These are phyloP conservation scores for Bruchidius siliquastri DNA, from an alignment of 2,888 invertebrate genomes.

Conservation along the genomic window DNA sequence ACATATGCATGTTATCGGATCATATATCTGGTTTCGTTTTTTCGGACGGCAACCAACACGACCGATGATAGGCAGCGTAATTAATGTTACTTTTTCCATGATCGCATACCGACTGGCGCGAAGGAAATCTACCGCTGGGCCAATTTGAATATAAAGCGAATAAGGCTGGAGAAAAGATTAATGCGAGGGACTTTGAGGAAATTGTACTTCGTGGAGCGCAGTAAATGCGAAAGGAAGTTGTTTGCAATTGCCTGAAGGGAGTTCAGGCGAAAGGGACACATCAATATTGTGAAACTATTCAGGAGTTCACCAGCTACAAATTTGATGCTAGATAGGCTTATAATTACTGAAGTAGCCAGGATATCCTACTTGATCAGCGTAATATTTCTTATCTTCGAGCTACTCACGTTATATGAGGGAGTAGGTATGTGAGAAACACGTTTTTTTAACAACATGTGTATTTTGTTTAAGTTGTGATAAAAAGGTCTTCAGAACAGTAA, in stretches of 20 bases:
- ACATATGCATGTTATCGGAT: conserved; percentile 27
- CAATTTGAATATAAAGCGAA: not conserved
- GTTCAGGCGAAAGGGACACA: not conserved
- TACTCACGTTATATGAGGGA: too few relatives aligned
- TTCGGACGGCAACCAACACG: conserved; percentile 20
- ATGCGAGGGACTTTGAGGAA: not conserved
- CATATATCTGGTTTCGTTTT: conserved; percentile 26
- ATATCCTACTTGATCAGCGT: too few relatives aligned
- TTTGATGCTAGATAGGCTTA: too few relatives aligned
- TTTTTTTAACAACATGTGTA: too few relatives aligned
- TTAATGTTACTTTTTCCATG: conserved; percentile 11
- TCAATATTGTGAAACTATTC: too few relatives aligned
- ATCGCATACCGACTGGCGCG: not conserved
- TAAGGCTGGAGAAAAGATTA: not conserved
- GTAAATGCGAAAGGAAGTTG: not conserved
- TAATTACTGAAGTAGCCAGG: too few relatives aligned
- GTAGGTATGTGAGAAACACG: too few relatives aligned
- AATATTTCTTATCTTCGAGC: too few relatives aligned
- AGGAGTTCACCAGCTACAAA: too few relatives aligned
- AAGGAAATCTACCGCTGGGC: not conserved
- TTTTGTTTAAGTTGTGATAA: too few relatives aligned
- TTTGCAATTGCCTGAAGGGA: not conserved
- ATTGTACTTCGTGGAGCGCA: not conserved
- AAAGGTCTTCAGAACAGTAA: too few relatives aligned
- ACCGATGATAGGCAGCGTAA: conserved; percentile 24